Conservation (phyloP, 2,113 vertebrate species). For the Brienomyrus longianalis region DNA sequence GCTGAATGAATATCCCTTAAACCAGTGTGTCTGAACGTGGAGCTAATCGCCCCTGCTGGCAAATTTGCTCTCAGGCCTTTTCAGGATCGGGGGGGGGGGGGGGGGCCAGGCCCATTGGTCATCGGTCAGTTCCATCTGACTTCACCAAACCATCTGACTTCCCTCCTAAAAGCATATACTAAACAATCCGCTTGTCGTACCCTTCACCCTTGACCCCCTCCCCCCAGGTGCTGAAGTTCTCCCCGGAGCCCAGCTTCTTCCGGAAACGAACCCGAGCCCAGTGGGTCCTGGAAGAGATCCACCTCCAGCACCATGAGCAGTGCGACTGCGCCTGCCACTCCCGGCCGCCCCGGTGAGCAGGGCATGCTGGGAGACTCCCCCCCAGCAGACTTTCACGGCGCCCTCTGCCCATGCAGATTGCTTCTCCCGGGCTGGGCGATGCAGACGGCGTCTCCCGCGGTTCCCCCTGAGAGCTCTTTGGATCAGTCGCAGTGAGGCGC, state of each 20-base stretch:
- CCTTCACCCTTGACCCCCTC: constrained; percentile 16
- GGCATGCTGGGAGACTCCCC: not conserved
- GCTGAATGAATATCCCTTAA: too few relatives aligned
- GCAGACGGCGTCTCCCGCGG: not conserved
- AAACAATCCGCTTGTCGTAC: not conserved
- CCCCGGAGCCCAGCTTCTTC: constrained; percentile 63
- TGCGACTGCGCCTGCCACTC: constrained; percentile 86
- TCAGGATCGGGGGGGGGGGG: too few relatives aligned
- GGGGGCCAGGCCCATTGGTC: too few relatives aligned
- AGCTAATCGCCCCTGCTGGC: too few relatives aligned
- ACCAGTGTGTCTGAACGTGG: too few relatives aligned
- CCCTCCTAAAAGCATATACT: not conserved
- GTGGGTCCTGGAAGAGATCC: constrained; percentile 81
- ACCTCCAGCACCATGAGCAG: constrained; percentile 83
- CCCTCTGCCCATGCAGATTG: not conserved
- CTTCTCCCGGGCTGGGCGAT: not conserved
- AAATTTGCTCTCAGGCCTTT: too few relatives aligned
- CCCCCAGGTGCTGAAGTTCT: constrained; percentile 82
- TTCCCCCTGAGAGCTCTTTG: not conserved
- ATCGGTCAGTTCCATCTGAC: too few relatives aligned
- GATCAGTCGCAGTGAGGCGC: not conserved
- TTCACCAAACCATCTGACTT: not conserved
- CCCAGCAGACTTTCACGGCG: not conserved
- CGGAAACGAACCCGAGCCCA: constrained; percentile 56
- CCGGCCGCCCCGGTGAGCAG: constrained; percentile 78